Conservation (phyloP, 2,113 vertebrate species). For the Zingel zingel region DNA sequence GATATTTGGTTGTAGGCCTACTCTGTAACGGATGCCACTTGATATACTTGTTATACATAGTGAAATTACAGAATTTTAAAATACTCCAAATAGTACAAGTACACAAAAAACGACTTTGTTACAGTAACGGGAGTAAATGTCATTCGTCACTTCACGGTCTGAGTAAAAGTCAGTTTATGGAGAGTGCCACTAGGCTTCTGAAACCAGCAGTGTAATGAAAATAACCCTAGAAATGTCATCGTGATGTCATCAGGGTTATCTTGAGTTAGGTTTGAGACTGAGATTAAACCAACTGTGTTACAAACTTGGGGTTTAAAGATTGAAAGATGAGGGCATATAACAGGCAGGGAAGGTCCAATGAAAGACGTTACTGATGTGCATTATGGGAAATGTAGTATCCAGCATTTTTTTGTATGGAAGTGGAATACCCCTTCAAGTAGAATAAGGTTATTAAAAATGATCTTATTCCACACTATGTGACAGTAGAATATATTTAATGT, state of each 20-base stretch:
- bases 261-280: not conserved
- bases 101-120: not conserved
- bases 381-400: too few species aligned
- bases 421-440: not conserved
- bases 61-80: too few species aligned
- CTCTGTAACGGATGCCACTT: not conserved
- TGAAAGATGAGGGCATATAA: too few species aligned
- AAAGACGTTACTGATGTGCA: too few species aligned
- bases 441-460: too few species aligned
- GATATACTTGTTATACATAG: too few species aligned
- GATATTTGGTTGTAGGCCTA: not conserved
- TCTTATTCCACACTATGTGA: too few species aligned
- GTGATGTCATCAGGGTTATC: not conserved
- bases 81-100: not conserved
- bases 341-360: not conserved
- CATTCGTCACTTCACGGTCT: too few species aligned
- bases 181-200: not conserved
- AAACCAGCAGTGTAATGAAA: not conserved
- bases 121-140: not conserved
- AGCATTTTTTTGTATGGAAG: too few species aligned
- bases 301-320: too few species aligned
- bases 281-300: not conserved
- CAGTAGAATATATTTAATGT: not conserved
- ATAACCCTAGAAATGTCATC: not conserved
- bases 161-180: not conserved